Evolutionary conservation across 1,140 invertebrate genomes (phyloP), one percentile per base, ranked within the genome.

Genomic region (Microplitis demolitor): DNA sequence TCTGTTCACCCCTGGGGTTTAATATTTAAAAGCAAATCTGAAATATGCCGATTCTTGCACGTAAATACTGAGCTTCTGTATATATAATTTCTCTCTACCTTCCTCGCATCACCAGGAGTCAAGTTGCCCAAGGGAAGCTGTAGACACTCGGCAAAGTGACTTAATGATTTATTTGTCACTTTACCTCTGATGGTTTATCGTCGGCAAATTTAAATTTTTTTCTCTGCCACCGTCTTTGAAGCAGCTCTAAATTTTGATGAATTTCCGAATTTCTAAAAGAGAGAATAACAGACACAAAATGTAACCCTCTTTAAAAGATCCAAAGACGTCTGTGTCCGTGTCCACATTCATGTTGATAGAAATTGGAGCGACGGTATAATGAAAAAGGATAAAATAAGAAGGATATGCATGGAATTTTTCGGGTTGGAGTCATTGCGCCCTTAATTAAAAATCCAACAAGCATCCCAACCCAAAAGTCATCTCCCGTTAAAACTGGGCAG

Each of bases 381-480:
- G 24, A 24, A 24, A 45, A 45, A 6, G 39, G 6, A 16, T 51
- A 51, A 13, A 16, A 60, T 54, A 37, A 64, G 67, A 66, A 74
- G 72, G 58, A 81, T 79, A 84, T 85, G 80, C 84, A 79, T 73
- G 80, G 83, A 84, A 87, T 87, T 86, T 84, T 87, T 84, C 80
- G 79, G 84, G 69, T 74, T 31, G 80, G 83, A 87, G 83, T 84
- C 85, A 84, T 85, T 79, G 83, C 79, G 82, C 79, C 86, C 85
- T 87, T 87, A 87, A 87, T 87, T 87, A 87, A 87, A 87, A 87
- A 86, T 86, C 85, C 85, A 87, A 87, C 86, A 85, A 85, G 78
- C 85, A 82, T 78, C 79, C 80, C 79, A 8, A 24, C 16, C 45
- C 31, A 16, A 45, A 45, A 50, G 66, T 63, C 39, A 39, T 2